Conservation (phyloP, 2,113 vertebrate species). For the Charadrius vociferus region DNA sequence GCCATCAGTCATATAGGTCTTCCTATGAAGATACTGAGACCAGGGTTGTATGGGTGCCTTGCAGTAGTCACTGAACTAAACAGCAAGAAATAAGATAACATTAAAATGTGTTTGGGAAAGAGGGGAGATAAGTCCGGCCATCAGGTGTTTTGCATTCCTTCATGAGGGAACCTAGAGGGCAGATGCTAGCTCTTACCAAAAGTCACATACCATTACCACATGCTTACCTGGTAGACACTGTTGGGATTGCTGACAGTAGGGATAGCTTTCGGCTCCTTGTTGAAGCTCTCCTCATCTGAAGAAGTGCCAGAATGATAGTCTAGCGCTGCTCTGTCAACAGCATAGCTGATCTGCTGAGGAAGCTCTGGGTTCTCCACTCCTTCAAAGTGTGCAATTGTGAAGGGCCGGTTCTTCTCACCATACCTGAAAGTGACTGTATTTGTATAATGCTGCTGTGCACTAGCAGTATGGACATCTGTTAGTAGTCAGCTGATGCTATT, state of each 20-base stretch:
- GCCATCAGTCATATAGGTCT: constrained; percentile 61
- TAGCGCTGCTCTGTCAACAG: constrained; percentile 82
- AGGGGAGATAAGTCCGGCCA: rapidly evolving
- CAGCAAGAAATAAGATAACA: rapidly evolving
- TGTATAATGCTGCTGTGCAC: neutral
- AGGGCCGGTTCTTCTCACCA: constrained; percentile 87
- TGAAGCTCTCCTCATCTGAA: constrained; percentile 85
- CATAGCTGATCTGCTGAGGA: constrained; percentile 82
- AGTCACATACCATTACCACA: rapidly evolving
- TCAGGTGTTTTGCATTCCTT: rapidly evolving
- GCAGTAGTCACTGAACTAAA: constrained; percentile 79
- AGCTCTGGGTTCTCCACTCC: constrained; percentile 73
- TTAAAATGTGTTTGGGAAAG: neutral
- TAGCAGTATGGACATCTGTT: rapidly evolving
- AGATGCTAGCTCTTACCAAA: too few relatives aligned
- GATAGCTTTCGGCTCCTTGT: constrained; percentile 65
- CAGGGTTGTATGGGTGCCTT: constrained; percentile 73
- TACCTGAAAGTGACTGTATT: constrained; percentile 69
- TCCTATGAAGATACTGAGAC: constrained; percentile 78
- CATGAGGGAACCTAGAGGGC: neutral
- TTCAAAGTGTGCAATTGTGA: constrained; percentile 82
- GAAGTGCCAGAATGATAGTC: constrained; percentile 78
- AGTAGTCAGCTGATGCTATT: rapidly evolving
- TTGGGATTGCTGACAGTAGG: constrained; percentile 95
- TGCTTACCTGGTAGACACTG: constrained; percentile 90